phyloP scores from a whole-genome alignment of 2,888 invertebrate genomes.

The Ashinkailepas kermadecensis region DNA sequence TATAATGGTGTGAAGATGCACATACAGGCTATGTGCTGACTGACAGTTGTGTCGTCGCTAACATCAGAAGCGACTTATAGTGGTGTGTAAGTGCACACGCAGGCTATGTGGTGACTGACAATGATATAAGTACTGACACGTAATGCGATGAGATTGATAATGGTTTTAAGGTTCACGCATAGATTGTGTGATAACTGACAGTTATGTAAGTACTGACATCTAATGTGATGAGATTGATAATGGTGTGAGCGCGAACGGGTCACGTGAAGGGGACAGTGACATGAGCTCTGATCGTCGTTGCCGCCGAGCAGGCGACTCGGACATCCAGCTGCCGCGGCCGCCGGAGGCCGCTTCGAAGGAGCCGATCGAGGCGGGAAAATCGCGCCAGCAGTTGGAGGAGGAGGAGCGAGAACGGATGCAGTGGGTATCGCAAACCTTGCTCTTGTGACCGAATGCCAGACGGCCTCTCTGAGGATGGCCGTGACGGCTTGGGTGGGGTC shows the following conservation, averaged over 20 bases:
- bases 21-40: too few relatives aligned
- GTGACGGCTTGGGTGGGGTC: neutral
- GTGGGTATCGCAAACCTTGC: conserved; percentile 48
- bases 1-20: too few relatives aligned
- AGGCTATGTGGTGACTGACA: too few relatives aligned
- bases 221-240: too few relatives aligned
- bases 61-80: too few relatives aligned
- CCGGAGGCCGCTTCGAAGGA: neutral
- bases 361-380: conserved; percentile 42
- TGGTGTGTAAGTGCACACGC: too few relatives aligned
- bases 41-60: too few relatives aligned
- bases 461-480: neutral
- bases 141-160: too few relatives aligned
- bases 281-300: neutral
- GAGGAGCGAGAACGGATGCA: conserved; percentile 95
- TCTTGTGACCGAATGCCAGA: neutral
- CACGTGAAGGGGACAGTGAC: neutral
- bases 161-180: too few relatives aligned
- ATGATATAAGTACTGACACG: too few relatives aligned
- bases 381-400: conserved; percentile 78
- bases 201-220: too few relatives aligned
- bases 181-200: too few relatives aligned
- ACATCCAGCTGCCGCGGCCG: conserved; percentile 6
- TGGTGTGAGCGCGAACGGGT: neutral
- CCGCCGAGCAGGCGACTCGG: conserved; percentile 29